Evolutionary conservation across 2,113 vertebrate species (phyloP).

Genomic region (Ardeotis arabs): DNA sequence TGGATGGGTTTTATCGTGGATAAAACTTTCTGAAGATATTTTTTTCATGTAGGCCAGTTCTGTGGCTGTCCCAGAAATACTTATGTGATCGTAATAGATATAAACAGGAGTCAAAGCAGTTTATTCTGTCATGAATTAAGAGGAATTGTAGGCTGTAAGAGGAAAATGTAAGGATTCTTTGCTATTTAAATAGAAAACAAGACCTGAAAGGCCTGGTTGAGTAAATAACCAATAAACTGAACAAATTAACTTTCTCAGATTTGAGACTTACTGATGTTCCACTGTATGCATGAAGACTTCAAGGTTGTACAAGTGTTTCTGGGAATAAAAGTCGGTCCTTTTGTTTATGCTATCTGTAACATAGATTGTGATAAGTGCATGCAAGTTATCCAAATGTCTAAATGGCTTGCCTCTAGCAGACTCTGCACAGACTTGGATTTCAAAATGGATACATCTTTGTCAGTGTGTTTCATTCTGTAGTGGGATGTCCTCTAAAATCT

Average conservation of each 20-base stretch:
- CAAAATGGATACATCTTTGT: neutral
- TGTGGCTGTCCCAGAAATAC: neutral
- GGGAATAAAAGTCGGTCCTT: neutral
- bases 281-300: neutral
- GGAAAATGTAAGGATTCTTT: neutral
- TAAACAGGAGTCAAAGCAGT: neutral
- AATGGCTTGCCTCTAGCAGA: neutral
- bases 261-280: neutral
- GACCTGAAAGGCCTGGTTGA: neutral
- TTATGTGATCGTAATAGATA: neutral
- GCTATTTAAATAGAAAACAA: neutral
- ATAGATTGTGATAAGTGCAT: neutral
- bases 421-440: neutral
- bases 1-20: neutral
- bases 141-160: neutral
- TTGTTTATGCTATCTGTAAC: neutral
- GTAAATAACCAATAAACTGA: neutral
- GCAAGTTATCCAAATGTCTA: neutral
- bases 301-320: neutral
- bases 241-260: neutral
- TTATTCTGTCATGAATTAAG: neutral
- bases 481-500: neutral
- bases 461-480: neutral
- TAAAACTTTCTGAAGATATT: neutral
- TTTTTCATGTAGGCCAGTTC: neutral